Base-by-base conservation (phyloP, 2,797 vertebrate genomes). In the Simalia tracyae region DNA sequence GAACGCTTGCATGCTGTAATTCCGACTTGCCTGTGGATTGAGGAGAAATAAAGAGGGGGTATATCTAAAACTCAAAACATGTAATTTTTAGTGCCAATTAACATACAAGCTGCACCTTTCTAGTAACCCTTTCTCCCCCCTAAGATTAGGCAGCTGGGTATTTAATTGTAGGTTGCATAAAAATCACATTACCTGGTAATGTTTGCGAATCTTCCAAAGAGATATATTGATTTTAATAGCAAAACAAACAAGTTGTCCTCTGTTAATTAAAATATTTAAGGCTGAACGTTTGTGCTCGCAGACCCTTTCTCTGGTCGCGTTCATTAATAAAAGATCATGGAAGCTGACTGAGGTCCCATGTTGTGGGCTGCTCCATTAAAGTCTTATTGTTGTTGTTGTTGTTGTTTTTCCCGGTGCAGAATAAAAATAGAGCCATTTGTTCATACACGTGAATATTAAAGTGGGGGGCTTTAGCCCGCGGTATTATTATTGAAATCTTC, bases 131-230 rank as follows among this genome's bases (percentile, higher is more conserved):
- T 10, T 96, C 96, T 98, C 9, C 17, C n/a, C n/a, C 6, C 98
- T 98, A 97, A 98, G 98, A 99, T 99, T 98, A 98, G 98, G 98
- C 98, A 98, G 98, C 98, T 98, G 98, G 98, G 98, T 98, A 98
- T 98, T 98, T 98, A 98, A 98, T 97, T 98, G 97, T 98, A 97
- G 97, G 97, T 98, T 98, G 97, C 98, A 98, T 98, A 97, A 98
- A 81, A 92, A 97, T 98, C 96, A 96, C 96, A 97, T 96, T 97
- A 98, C 97, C 97, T 97, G 96, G 94, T 95, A 96, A 96, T 93
- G 94, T 96, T 93, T 94, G 60, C 94, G 94, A 88, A 94, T 97
- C 94, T 97, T 96, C 95, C 96, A 94, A 96, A 96, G 93, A 94
- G 96, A 95, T 95, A 94, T 96, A 96, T 95, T 96, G 94, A 95